Conservation (phyloP, 2,113 vertebrate genomes). For the Phodopus roborovskii region DNA sequence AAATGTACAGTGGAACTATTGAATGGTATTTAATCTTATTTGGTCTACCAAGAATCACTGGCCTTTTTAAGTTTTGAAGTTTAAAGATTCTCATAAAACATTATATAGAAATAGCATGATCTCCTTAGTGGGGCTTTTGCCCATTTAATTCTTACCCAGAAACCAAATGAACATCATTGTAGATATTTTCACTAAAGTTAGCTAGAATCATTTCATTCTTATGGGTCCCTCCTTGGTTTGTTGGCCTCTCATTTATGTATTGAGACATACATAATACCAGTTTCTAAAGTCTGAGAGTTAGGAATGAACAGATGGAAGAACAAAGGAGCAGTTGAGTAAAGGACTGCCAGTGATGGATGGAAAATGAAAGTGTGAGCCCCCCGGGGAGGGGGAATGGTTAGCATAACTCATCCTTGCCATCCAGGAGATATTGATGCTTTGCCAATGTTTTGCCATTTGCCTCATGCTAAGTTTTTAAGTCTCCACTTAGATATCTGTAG, state of each 20-base stretch:
- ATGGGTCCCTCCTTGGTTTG: slow-evolving; percentile 34
- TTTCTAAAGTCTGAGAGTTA: slow-evolving; percentile 62
- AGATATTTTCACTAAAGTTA: slow-evolving; percentile 33
- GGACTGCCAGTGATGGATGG: slow-evolving; percentile 56
- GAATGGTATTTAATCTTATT: neutral
- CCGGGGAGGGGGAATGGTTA: neutral
- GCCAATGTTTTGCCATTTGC: neutral
- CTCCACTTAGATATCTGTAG: neutral
- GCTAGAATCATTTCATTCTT: slow-evolving; percentile 50
- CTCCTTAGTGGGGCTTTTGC: neutral
- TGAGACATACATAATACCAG: slow-evolving; percentile 11
- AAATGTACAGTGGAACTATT: neutral
- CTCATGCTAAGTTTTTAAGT: neutral
- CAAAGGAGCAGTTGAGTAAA: slow-evolving; percentile 55
- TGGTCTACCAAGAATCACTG: neutral
- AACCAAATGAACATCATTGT: slow-evolving; percentile 50
- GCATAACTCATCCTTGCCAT: neutral
- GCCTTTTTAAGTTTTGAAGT: neutral
- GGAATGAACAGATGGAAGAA: slow-evolving; percentile 69
- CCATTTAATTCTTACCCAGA: slow-evolving; percentile 47
- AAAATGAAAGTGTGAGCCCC: slow-evolving; percentile 22
- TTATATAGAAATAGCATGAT: neutral
- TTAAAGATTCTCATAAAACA: neutral
- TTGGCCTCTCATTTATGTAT: slow-evolving; percentile 24
- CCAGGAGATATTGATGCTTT: fast-evolving